Evolutionary conservation across 2,113 vertebrate species (phyloP).

Genomic region (Lipophrys pholis): DNA sequence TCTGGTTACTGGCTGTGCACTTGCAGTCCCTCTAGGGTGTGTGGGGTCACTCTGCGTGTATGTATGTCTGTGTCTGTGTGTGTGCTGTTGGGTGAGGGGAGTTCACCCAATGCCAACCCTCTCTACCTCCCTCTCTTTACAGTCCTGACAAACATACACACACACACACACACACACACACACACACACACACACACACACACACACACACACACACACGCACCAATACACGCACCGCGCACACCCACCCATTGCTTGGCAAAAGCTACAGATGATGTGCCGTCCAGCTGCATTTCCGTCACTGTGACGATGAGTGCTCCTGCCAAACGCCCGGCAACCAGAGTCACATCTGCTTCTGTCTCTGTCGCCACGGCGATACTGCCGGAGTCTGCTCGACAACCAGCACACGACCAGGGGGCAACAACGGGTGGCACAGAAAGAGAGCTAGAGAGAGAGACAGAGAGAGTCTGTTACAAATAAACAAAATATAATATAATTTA

Average conservation of each 20-base stretch:
- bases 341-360: slow-evolving; percentile 84
- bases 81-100: slow-evolving; percentile 70
- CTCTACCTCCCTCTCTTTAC: slow-evolving; percentile 9
- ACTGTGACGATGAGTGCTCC: slow-evolving; percentile 82
- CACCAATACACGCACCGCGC: slow-evolving; percentile 13
- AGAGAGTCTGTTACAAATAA: slow-evolving; percentile 52
- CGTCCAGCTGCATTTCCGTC: slow-evolving; percentile 80
- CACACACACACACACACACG: slow-evolving; percentile 32
- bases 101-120: slow-evolving; percentile 71
- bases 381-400: slow-evolving; percentile 78
- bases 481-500: neutral
- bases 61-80: slow-evolving; percentile 31
- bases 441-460: slow-evolving; percentile 36
- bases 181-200: slow-evolving; percentile 21
- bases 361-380: slow-evolving; percentile 77
- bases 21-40: slow-evolving; percentile 77
- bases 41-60: slow-evolving; percentile 60
- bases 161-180: slow-evolving; percentile 21
- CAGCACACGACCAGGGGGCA: slow-evolving; percentile 76
- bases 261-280: slow-evolving; percentile 81
- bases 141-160: slow-evolving; percentile 10
- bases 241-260: slow-evolving; percentile 26
- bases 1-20: slow-evolving; percentile 82
- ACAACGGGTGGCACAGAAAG: slow-evolving; percentile 66
- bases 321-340: slow-evolving; percentile 84